phyloP scores from a whole-genome alignment of 2,888 invertebrate species.

The Entomobrya multifasciata region DNA sequence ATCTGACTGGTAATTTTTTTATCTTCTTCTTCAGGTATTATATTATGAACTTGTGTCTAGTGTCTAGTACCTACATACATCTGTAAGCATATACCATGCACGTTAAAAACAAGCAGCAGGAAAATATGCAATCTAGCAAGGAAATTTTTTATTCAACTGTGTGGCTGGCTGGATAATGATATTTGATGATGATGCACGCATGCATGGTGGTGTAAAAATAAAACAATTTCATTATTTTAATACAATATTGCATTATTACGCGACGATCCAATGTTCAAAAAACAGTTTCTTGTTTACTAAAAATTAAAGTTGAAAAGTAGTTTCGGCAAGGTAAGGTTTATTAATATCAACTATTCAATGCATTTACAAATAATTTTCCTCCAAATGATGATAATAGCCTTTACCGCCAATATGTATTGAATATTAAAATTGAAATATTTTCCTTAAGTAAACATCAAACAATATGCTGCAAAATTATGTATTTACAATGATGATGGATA shows the following conservation, averaged over 20 bases:
- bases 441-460: not conserved
- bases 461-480: not conserved
- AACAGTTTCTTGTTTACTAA: conserved; percentile 3
- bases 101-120: too few relatives aligned
- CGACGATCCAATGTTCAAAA: not conserved
- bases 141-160: too few relatives aligned
- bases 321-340: not conserved
- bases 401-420: too few relatives aligned
- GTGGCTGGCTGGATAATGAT: conserved; percentile 50
- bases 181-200: conserved; percentile 34
- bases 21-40: not conserved
- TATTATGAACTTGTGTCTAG: too few relatives aligned
- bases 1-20: conserved; percentile 24
- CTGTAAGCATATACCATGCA: not conserved
- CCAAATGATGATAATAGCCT: not conserved
- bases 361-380: not conserved
- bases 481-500: not conserved
- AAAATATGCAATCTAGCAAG: too few relatives aligned
- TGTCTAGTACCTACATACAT: not conserved
- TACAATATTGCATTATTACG: not conserved
- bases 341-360: not conserved
- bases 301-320: conserved; percentile 22
- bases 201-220: conserved; percentile 32
- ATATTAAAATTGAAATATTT: too few relatives aligned
- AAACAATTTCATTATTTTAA: conserved; percentile 22